Evolutionary conservation across 2,797 vertebrate genomes (phyloP), one percentile per base, ranked within the genome.

Genomic region (Pristis pectinata): DNA sequence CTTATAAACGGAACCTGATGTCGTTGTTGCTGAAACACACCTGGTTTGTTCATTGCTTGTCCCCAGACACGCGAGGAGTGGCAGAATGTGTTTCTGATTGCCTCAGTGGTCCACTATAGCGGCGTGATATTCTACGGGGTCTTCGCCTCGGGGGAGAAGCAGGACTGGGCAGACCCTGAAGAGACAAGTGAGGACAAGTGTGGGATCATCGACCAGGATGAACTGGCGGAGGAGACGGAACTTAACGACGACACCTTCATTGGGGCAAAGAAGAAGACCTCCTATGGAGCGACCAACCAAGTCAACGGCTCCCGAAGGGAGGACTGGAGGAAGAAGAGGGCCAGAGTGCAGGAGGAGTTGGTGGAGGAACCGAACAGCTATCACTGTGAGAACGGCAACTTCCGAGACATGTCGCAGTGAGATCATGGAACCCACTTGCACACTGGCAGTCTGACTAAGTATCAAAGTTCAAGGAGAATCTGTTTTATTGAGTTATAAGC

Each of bases 121-220:
- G 99, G 99, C 0, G 99, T 99, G 95, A 97, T 99, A 97, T 99
- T 99, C 97, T 99, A 99, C 0, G 99, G 97, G 76, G 97, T 99
- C 96, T 99, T 99, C 96, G 99, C 99, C n/a, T 99, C 99, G 3
- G 99, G 99, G 61, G 99, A 99, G 96, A 98, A 99, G 95, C 99
- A 99, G 96, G 98, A 98, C 24, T 99, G 99, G 99, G 99, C 99
- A 30, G 98, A 99, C 93, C 99, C 99, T 0, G 99, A 99, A 96
- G 97, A 95, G 95, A 97, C 98, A 34, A 98, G 96, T 7, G 98
- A 99, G 95, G 99, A 99, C 80, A 99, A 99, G 96, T 97, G 98
- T 87, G 98, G 98, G 95, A 98, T 99, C 95, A 97, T 99, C 17
- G 98, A 98, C 82, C 97, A 98, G 94, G 99, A 99, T 17, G 99